Base-by-base conservation (phyloP, 2,888 invertebrate genomes). In the Hesperia comma region DNA sequence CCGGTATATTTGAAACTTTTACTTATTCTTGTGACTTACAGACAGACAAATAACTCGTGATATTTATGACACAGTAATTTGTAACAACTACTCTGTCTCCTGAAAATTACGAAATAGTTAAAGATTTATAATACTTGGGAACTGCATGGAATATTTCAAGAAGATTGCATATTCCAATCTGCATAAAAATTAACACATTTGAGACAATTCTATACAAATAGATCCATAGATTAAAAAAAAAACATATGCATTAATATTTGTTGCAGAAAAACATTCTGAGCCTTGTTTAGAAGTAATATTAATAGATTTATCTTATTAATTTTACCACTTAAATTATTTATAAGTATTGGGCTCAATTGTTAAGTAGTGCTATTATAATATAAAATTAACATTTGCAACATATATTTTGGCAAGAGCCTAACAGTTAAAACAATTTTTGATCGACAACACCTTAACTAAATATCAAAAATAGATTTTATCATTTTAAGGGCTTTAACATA, bases 371-470 rank as follows among this genome's bases (percentile, higher is more conserved):
- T 26, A 26, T 26, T 26, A 26, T 4, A 26, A 5, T 4, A 26
- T 4, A 37, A 2, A 37, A 37, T 37, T 37, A 37, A 3, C 8
- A 41, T 46, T 17, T 8, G 19, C 49, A 49, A 49, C 49, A 49
- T 49, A 19, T 10, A 49, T 49, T 49, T 43, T 41, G 10, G 49
- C 49, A 49, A 49, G 49, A 49, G 2, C 19, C 49, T 49, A 33
- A 33, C 33, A 14, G 14, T 33, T 49, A 49, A 26, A 33, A 77
- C 77, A 77, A 76, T 75, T 74, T 76, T 74, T 78, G 72, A 92
- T 92, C 92, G 92, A 92, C 92, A 92, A 92, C 85, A 92, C 92
- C 92, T 90, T 90, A 92, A 89, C 91, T 89, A 90, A 85, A 81
- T 55, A 12, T n/a, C 21, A 40, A 17, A 21, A 53, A 40, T 19